Evolutionary conservation across 2,888 invertebrate genomes (phyloP), one percentile per base, ranked within the genome.

Genomic region (Perizoma affinitatum): DNA sequence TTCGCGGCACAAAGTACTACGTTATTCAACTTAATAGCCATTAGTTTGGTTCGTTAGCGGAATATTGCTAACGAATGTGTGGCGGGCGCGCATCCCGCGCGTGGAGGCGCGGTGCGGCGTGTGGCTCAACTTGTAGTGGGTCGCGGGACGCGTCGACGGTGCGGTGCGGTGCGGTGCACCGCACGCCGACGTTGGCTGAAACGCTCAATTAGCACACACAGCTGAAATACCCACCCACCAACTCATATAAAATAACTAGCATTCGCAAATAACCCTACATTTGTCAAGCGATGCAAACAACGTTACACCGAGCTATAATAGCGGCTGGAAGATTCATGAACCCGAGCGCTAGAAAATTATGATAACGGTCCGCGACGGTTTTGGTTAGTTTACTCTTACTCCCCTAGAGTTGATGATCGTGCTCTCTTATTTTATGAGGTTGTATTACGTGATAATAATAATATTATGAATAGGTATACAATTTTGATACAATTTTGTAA

Each of bases 41-140:
- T 90, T 90, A 90, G 89, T 88, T 88, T 84, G 88, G 89, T 91
- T 91, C 90, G 91, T 90, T 91, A 91, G 89, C 79, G 86, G 88
- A 88, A 90, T 90, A 91, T 90, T 87, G 90, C 89, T 90, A 90
- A 91, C 90, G 90, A 90, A 87, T 88, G 88, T 87, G 86, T 79
- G 84, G 80, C 81, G 74, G 80, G 72, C 82, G 82, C 82, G 85
- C 80, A 76, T 83, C 82, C 58, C 54, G 61, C 63, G 44, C 22
- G 22, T 22, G 22, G 1, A 1, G 7, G 38, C 38, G 38, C 38
- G 38, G 38, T 38, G 38, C 38, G 38, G 48, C 52, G 61, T 55
- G 58, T 49, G 57, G 61, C 35, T 55, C 59, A 6, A 22, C 22
- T 22, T 22, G 22, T 7, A 44, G 22, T 22, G 61, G 60, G 54